phyloP scores from a whole-genome alignment of 2,113 vertebrate genomes.

The Anarhynchus alexandrinus region DNA sequence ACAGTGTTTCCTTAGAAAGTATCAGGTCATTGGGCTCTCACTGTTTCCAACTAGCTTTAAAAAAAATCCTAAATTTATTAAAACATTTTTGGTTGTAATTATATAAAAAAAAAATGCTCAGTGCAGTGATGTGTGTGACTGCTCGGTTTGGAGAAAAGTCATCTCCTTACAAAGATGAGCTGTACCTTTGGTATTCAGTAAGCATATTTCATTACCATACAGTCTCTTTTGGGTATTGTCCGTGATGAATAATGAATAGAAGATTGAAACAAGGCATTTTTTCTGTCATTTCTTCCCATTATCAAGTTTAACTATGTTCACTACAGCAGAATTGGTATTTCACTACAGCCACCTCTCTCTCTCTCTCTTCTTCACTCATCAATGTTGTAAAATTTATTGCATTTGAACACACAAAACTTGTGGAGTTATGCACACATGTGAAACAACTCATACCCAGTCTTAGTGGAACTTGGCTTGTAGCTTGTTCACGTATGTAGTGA shows the following conservation, averaged over 20 bases:
- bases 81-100: background rate
- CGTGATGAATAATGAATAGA: constrained; percentile 44
- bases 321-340: background rate
- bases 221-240: constrained; percentile 37
- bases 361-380: background rate
- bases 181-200: background rate
- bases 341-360: background rate
- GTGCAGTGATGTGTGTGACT: background rate
- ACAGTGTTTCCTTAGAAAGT: background rate
- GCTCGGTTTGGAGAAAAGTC: background rate
- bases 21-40: background rate
- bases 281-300: constrained; percentile 21
- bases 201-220: background rate
- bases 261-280: constrained; percentile 32
- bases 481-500: constrained; percentile 3
- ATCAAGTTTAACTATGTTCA: constrained; percentile 22
- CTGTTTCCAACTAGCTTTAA: background rate
- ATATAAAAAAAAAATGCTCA: background rate
- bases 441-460: background rate
- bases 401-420: background rate
- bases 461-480: background rate
- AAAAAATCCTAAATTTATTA: background rate
- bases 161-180: background rate
- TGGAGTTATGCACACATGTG: background rate
- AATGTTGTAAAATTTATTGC: background rate